These are phyloP conservation scores for Hypotaenidia philippensis DNA, from an alignment of 2,797 vertebrate genomes.

Conservation along the genomic window DNA sequence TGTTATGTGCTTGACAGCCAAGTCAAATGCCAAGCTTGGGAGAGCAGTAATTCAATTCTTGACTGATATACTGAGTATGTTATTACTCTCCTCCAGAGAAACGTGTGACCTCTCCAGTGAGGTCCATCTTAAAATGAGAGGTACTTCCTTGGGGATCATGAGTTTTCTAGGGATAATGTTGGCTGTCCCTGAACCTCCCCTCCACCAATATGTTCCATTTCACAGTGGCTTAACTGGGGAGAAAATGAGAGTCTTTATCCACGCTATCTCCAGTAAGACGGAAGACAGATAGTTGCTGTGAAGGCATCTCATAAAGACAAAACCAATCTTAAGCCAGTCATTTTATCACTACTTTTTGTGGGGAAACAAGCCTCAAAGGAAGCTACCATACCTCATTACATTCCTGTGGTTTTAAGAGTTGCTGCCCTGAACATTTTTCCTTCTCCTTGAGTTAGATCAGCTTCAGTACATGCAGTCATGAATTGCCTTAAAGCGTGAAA, in stretches of 20 bases:
- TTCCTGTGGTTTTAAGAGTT: background rate
- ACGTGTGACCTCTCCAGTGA: background rate
- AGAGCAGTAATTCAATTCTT: conserved; percentile 20
- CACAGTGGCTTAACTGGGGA: background rate
- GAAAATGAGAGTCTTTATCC: background rate
- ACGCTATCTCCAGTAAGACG: background rate
- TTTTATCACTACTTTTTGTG: background rate
- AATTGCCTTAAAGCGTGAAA: background rate
- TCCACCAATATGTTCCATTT: accelerated
- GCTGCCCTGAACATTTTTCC: background rate
- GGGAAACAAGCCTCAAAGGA: background rate
- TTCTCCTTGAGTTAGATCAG: background rate
- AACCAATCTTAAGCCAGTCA: background rate
- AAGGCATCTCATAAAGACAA: background rate
- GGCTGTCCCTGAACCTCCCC: background rate
- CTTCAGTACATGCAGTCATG: background rate
- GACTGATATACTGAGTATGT: background rate
- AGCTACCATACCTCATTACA: background rate
- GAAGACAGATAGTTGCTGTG: background rate
- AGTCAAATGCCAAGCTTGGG: background rate
- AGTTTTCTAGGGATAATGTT: background rate
- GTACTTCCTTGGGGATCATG: background rate
- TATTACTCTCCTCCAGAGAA: background rate
- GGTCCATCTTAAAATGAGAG: background rate
- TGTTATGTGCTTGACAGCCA: background rate